Percentiles rank a stretch among this genome's conserved stretches.
These are phyloP conservation scores for Andrena bicolor DNA, from an alignment of 2,888 invertebrate genomes.

Conservation along the genomic window DNA sequence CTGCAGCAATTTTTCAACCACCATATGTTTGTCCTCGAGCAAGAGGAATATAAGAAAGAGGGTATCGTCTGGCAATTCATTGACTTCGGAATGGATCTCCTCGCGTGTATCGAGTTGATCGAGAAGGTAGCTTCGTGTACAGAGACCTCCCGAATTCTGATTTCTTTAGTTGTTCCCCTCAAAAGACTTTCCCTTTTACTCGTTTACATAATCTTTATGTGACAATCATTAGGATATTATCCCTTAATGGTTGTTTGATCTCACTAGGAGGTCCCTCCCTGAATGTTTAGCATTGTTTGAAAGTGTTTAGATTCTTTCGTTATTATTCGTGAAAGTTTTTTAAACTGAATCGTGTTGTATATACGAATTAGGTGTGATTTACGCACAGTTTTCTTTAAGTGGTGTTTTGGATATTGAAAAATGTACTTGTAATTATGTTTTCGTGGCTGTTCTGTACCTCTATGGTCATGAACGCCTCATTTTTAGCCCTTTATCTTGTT, in stretches of 20 bases:
- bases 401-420: neutral
- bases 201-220: constrained; percentile 28
- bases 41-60: constrained; percentile 99
- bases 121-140: constrained; percentile 92
- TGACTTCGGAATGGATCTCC: constrained; percentile 99
- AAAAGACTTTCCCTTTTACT: neutral
- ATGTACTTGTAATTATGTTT: neutral
- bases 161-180: neutral
- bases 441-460: neutral
- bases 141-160: constrained; percentile 4
- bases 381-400: constrained; percentile 15
- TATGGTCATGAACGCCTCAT: neutral
- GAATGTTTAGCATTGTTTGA: constrained; percentile 1
- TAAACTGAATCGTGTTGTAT: neutral
- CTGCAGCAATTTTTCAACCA: constrained; percentile 99
- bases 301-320: constrained; percentile 6
- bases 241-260: constrained; percentile 23
- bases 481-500: neutral
- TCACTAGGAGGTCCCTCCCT: constrained; percentile 41
- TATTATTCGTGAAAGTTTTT: neutral
- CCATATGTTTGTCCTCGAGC: constrained; percentile 99
- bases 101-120: constrained; percentile 99
- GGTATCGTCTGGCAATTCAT: constrained; percentile 99
- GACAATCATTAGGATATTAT: constrained; percentile 16
- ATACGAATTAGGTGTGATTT: neutral